Percentiles rank a stretch among this genome's conserved stretches.
Evolutionary conservation across 2,797 vertebrate genomes (phyloP).

Genomic region (Sparidentex hasta): DNA sequence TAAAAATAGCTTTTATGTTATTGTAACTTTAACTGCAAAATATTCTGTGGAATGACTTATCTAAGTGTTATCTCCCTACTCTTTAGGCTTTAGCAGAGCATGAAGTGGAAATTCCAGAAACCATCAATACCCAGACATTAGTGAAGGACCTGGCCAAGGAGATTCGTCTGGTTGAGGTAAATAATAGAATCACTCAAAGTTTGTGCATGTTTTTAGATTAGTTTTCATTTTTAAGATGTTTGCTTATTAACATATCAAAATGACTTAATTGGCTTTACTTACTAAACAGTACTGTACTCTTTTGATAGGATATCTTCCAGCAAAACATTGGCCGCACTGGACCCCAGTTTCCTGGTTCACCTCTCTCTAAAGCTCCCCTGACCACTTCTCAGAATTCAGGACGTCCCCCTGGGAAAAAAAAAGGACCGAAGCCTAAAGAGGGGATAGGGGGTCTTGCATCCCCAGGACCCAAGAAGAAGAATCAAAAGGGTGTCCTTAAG

Average conservation of each 20-base stretch:
- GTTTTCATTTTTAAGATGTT: background rate
- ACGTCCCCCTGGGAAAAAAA: constrained; percentile 90
- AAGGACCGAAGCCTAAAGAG: constrained; percentile 89
- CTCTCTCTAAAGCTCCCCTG: constrained; percentile 82
- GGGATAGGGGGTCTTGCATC: constrained; percentile 68
- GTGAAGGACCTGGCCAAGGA: constrained; percentile 95
- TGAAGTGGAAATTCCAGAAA: constrained; percentile 94
- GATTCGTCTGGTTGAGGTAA: constrained; percentile 94
- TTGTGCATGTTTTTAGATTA: background rate
- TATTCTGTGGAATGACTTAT: constrained; percentile 8
- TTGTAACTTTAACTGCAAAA: constrained; percentile 4
- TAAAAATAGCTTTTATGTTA: background rate
- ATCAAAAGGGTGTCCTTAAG: constrained; percentile 85
- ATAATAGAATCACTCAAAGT: constrained; percentile 8
- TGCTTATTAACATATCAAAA: background rate
- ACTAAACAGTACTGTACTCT: constrained; percentile 3
- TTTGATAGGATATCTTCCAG: constrained; percentile 92
- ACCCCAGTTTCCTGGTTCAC: constrained; percentile 87
- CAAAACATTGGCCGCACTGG: constrained; percentile 92
- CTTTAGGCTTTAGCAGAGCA: constrained; percentile 90
- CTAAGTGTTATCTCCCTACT: constrained; percentile 25
- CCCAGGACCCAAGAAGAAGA: constrained; percentile 86
- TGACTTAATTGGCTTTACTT: background rate
- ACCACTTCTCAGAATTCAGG: constrained; percentile 84
- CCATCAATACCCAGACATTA: constrained; percentile 90